Conservation (phyloP, 2,888 invertebrate genomes). For the Cheilosia scutellata region DNA sequence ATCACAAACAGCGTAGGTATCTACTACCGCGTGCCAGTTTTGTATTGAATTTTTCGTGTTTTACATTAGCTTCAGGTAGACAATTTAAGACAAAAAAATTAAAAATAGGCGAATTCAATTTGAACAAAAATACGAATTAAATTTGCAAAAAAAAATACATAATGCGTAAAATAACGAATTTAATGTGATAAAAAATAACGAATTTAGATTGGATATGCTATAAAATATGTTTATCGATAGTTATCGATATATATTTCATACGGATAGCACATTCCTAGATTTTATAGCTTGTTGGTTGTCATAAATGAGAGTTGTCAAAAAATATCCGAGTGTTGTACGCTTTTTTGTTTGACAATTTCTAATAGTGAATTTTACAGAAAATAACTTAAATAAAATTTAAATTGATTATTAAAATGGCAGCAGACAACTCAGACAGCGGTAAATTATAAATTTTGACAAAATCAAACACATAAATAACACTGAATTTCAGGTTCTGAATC, state of each 20-base stretch:
- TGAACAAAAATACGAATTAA: no score
- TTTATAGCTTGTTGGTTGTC: neutral
- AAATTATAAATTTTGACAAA: neutral
- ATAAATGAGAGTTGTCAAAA: constrained; percentile 5
- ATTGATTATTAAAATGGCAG: constrained; percentile 31
- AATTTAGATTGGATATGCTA: no score
- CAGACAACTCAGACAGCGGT: constrained; percentile 67
- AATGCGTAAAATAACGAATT: no score
- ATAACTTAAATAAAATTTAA: neutral
- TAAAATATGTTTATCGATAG: neutral
- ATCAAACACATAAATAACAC: neutral
- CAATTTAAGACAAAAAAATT: no score
- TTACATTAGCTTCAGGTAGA: no score
- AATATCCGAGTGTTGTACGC: neutral
- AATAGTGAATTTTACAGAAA: neutral
- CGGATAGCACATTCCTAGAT: neutral
- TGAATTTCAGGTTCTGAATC: constrained; percentile 81
- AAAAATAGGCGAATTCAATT: no score
- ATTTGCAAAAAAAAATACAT: no score
- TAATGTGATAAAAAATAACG: no score
- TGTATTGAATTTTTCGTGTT: no score
- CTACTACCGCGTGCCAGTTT: no score
- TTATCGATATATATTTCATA: neutral
- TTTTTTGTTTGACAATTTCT: neutral
- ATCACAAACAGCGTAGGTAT: no score